These are phyloP conservation scores for Cybosia mesomella DNA, from an alignment of 2,888 invertebrate species.

Conservation along the genomic window DNA sequence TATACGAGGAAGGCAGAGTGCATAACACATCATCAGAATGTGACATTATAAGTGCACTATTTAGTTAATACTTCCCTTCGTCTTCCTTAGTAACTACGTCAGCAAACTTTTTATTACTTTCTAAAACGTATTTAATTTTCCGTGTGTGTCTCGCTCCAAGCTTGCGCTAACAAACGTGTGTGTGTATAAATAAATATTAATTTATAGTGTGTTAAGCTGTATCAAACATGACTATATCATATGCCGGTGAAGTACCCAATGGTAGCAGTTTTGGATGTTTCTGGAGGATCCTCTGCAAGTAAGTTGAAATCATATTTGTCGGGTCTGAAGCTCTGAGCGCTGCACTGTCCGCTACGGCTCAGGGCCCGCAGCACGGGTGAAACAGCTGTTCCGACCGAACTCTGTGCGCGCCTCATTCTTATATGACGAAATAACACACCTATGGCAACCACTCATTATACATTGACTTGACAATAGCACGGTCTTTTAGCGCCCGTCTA, in stretches of 20 bases:
- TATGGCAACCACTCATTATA: slow-evolving; percentile 58
- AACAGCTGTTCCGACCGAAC: slow-evolving; percentile 75
- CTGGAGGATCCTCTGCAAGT: slow-evolving; percentile 96
- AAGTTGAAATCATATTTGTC: slow-evolving; percentile 76
- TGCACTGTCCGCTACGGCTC: slow-evolving; percentile 46
- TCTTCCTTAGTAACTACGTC: slow-evolving; percentile 71
- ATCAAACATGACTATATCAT: slow-evolving; percentile 93
- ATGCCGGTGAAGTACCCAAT: slow-evolving; percentile 96
- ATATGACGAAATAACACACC: slow-evolving; percentile 63
- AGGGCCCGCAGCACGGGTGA: slow-evolving; percentile 43
- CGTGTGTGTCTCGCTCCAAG: slow-evolving; percentile 80
- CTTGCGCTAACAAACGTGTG: slow-evolving; percentile 81
- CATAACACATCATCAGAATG: slow-evolving; percentile 80
- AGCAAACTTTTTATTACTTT: slow-evolving; percentile 81
- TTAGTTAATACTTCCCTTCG: slow-evolving; percentile 74
- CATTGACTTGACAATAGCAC: slow-evolving; percentile 68
- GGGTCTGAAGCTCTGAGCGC: slow-evolving; percentile 50
- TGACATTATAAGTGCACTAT: slow-evolving; percentile 77
- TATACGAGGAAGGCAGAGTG: slow-evolving; percentile 72
- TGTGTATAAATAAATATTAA: slow-evolving; percentile 83
- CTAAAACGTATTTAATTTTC: slow-evolving; percentile 85
- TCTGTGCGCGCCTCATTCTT: slow-evolving; percentile 51
- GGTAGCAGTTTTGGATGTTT: slow-evolving; percentile 97
- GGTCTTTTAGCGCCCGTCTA: slow-evolving; percentile 52
- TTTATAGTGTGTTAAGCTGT: slow-evolving; percentile 71